Percentiles rank a stretch among this genome's conserved stretches.
phyloP scores from a whole-genome alignment of 2,113 vertebrate species.

The Panthera tigris region DNA sequence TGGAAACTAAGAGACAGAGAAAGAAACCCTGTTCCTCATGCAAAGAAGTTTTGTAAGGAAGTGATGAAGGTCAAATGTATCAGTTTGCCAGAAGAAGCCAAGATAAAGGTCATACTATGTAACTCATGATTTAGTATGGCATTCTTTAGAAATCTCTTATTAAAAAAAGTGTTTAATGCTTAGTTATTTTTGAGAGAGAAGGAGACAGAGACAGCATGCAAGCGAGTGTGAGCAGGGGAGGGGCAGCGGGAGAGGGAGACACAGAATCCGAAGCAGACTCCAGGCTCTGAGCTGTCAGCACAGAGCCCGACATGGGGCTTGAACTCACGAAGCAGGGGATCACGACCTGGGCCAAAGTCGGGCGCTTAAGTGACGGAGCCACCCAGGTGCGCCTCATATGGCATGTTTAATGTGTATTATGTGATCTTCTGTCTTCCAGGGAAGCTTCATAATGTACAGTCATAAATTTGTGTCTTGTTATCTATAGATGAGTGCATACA shows the following conservation, averaged over 20 bases:
- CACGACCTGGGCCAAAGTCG: too few relatives aligned
- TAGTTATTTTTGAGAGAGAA: too few relatives aligned
- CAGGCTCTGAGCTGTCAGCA: too few relatives aligned
- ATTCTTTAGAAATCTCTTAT: neutral
- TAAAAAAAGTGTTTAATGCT: too few relatives aligned
- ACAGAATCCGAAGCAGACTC: too few relatives aligned
- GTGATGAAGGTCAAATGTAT: neutral
- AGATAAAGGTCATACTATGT: neutral
- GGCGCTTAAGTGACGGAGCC: too few relatives aligned
- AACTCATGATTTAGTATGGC: neutral
- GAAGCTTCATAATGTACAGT: neutral
- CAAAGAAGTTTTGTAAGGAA: neutral
- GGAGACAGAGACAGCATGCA: too few relatives aligned
- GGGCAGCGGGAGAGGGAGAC: too few relatives aligned
- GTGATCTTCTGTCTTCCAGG: neutral
- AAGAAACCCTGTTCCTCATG: neutral
- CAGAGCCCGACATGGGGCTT: too few relatives aligned
- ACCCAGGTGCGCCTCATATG: too few relatives aligned
- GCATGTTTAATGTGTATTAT: neutral
- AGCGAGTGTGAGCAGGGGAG: too few relatives aligned
- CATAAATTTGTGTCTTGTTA: neutral
- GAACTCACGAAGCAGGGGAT: too few relatives aligned
- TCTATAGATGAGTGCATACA: neutral
- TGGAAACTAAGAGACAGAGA: neutral
- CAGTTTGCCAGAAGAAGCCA: neutral